Base-by-base conservation (phyloP, 2,797 vertebrate species). In the Hippocampus kuda region DNA sequence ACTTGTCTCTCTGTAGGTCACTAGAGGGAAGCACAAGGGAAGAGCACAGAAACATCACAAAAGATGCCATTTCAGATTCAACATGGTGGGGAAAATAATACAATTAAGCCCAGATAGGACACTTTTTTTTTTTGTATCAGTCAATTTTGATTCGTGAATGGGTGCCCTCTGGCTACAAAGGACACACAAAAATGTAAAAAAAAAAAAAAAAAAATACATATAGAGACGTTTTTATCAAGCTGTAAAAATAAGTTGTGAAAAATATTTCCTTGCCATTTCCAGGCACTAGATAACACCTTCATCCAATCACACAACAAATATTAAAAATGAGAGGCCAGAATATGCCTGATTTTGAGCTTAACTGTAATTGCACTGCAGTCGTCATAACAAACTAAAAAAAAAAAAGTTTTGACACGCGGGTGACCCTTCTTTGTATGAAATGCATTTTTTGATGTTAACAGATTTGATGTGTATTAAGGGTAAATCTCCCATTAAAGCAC, bases 1-100 rank as follows among this genome's bases (percentile, higher is more conserved):
- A 99, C 96, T 99, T 99, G 97, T 99, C 95, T 99, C 97, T 98
- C 97, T 98, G 96, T 95, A 99, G 95, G 93, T 98, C 94, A 95
- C 97, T 99, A 97, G 93, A 96, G 93, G 95, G 90, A 93, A 94
- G 95, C 96, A 92, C 91, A 94, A 88, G 92, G 93, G 92, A 86
- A 80, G 93, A 94, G 91, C 92, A 93, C 93, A 93, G n/a, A 88
- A 92, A 93, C 91, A 94, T 84, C 81, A 87, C 79, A 90, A 75
- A 86, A 83, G 76, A 93, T 91, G 93, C 92, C 91, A 92, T 92
- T 90, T 94, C 88, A 94, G 90, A 87, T 75, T 81, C 74, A 84
- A 61, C 44, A 76, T 79, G 26, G 30, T 11, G 59, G 62, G 16
- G 27, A 5, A 64, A 64, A 46, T 16, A 4, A 24, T 26, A 64